phyloP scores from a whole-genome alignment of 1,140 invertebrate species.

The Aleiodes sp. region DNA sequence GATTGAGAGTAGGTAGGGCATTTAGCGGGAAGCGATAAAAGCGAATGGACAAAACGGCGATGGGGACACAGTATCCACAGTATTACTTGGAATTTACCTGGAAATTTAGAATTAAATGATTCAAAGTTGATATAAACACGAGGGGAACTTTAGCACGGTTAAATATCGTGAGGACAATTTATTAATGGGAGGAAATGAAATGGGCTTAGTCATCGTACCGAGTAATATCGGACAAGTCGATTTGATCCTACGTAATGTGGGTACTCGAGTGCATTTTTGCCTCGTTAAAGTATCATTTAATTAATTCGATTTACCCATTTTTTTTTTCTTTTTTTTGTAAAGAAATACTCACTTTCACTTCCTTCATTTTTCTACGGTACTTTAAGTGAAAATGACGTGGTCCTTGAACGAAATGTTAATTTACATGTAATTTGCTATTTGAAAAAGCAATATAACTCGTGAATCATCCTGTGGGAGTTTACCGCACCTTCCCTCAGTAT shows the following conservation, averaged over 20 bases:
- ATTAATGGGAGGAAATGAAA: background rate
- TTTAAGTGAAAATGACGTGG: background rate
- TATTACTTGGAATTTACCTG: slow-evolving; percentile 23
- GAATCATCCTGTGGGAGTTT: slow-evolving; percentile 2
- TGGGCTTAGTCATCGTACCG: slow-evolving; percentile 20
- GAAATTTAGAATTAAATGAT: slow-evolving; percentile 22
- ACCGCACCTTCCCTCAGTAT: slow-evolving; percentile 1
- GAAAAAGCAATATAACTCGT: slow-evolving; percentile 2
- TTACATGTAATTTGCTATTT: background rate
- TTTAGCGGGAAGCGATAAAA: slow-evolving; percentile 2
- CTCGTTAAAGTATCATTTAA: too few relatives aligned
- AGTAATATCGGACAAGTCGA: background rate
- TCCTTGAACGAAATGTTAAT: slow-evolving; percentile 8
- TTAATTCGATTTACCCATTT: too few relatives aligned
- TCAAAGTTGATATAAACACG: background rate
- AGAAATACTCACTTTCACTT: too few relatives aligned
- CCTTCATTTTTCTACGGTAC: too few relatives aligned
- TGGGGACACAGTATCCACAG: background rate
- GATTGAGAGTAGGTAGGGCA: background rate
- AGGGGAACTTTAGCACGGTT: background rate
- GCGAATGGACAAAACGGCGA: background rate
- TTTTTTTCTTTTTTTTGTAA: too few relatives aligned
- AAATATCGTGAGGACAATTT: background rate
- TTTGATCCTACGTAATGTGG: slow-evolving; percentile 2
- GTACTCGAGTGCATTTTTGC: background rate